Percentiles rank a stretch among this genome's conserved stretches.
phyloP scores from a whole-genome alignment of 2,797 vertebrate genomes.

The Hapalemur alaotrensis region DNA sequence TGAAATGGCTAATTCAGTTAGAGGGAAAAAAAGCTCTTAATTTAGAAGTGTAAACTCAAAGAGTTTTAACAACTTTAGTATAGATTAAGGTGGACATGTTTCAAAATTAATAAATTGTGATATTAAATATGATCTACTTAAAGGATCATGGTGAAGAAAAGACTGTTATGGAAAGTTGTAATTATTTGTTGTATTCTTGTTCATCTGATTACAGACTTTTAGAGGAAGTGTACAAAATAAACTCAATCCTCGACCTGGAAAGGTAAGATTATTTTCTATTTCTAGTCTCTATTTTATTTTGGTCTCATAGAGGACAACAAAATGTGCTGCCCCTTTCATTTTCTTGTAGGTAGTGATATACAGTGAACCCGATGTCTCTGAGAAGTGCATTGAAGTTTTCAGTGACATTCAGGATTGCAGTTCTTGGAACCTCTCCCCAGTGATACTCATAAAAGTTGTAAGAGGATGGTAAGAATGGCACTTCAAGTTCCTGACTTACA shows the following conservation, averaged over 20 bases:
- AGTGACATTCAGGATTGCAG: conserved; percentile 90
- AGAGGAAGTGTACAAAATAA: conserved; percentile 82
- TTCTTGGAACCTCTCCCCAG: conserved; percentile 89
- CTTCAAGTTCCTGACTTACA: neutral
- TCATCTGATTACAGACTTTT: conserved; percentile 75
- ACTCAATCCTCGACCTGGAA: conserved; percentile 95
- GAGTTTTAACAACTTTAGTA: neutral
- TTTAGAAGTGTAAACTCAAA: neutral
- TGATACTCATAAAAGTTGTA: conserved; percentile 90
- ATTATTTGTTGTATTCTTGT: conserved; percentile 67
- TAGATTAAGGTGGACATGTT: neutral
- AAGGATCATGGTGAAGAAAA: neutral
- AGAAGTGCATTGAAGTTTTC: conserved; percentile 88
- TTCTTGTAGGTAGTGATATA: conserved; percentile 90
- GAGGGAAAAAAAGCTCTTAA: neutral
- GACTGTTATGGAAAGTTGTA: neutral
- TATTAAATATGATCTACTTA: neutral
- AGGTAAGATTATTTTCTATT: conserved; percentile 86
- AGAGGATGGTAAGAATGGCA: conserved; percentile 93
- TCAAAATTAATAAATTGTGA: neutral
- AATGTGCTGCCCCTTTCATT: neutral
- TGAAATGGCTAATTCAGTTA: neutral
- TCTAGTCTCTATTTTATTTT: neutral
- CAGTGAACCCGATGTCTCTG: conserved; percentile 85
- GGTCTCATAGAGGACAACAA: neutral